phyloP scores from a whole-genome alignment of 2,888 invertebrate species.

The Podotricha telesiphe region DNA sequence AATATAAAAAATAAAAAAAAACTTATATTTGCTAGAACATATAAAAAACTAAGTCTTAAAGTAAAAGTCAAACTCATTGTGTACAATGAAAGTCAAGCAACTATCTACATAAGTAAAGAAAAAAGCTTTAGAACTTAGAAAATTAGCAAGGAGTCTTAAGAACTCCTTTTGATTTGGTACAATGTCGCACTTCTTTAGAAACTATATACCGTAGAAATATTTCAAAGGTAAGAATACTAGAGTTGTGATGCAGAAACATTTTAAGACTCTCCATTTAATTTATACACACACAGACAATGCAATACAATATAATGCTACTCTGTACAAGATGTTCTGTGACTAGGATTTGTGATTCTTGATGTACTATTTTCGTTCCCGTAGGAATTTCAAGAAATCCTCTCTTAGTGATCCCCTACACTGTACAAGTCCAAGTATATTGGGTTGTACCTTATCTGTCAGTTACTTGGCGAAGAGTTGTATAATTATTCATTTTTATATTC shows the following conservation, averaged over 20 bases:
- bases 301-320: too few relatives aligned
- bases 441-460: too few relatives aligned
- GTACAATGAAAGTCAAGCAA: background rate
- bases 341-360: too few relatives aligned
- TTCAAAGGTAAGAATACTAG: constrained; percentile 10
- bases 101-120: background rate
- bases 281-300: too few relatives aligned
- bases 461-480: too few relatives aligned
- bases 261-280: background rate
- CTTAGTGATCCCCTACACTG: too few relatives aligned
- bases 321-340: too few relatives aligned
- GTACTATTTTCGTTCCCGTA: too few relatives aligned
- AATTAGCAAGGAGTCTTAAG: constrained; percentile 13
- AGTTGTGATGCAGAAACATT: background rate
- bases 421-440: too few relatives aligned
- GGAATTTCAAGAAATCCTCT: too few relatives aligned
- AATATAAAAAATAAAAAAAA: background rate
- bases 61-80: background rate
- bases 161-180: constrained; percentile 11
- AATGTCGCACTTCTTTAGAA: constrained; percentile 13
- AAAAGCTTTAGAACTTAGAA: constrained; percentile 4
- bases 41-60: background rate
- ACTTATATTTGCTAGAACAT: background rate
- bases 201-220: constrained; percentile 11
- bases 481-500: too few relatives aligned